Evolutionary conservation across 1,140 invertebrate genomes (phyloP).

Genomic region (Pteromalus puparum): DNA sequence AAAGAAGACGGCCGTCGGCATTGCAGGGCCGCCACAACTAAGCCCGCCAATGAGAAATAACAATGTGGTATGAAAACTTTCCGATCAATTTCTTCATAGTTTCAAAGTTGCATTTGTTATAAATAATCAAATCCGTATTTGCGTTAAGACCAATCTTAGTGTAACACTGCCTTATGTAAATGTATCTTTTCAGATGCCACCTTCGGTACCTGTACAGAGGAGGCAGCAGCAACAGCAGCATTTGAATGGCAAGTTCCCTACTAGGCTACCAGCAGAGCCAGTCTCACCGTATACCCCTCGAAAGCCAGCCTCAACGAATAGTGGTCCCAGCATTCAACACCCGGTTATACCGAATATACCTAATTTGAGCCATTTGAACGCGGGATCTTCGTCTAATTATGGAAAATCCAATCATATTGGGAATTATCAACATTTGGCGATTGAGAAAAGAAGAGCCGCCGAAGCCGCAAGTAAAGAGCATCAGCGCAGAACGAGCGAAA

Average conservation of each 20-base stretch:
- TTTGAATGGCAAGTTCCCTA: constrained; percentile 65
- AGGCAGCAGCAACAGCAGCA: constrained; percentile 54
- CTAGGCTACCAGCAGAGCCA: constrained; percentile 61
- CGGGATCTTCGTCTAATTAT: constrained; percentile 37
- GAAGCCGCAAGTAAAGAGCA: constrained; percentile 51
- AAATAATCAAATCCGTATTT: neutral
- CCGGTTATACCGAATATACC: constrained; percentile 71
- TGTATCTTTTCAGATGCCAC: neutral
- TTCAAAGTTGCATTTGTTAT: neutral
- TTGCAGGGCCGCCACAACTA: neutral
- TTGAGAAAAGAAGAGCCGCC: constrained; percentile 68
- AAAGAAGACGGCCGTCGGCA: constrained; percentile 54
- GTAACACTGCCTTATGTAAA: neutral
- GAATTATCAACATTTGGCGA: constrained; percentile 57
- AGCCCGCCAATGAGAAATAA: constrained; percentile 63
- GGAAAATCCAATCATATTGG: neutral
- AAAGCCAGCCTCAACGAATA: constrained; percentile 53
- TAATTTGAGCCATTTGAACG: constrained; percentile 70
- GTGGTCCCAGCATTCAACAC: constrained; percentile 53
- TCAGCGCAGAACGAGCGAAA: constrained; percentile 63
- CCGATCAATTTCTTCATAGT: neutral
- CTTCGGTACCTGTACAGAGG: constrained; percentile 50
- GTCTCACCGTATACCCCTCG: constrained; percentile 70
- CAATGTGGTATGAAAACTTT: constrained; percentile 32
- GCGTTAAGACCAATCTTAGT: neutral